These are phyloP conservation scores for Orthonychiurus folsomi DNA, from an alignment of 2,888 invertebrate species.

Conservation along the genomic window DNA sequence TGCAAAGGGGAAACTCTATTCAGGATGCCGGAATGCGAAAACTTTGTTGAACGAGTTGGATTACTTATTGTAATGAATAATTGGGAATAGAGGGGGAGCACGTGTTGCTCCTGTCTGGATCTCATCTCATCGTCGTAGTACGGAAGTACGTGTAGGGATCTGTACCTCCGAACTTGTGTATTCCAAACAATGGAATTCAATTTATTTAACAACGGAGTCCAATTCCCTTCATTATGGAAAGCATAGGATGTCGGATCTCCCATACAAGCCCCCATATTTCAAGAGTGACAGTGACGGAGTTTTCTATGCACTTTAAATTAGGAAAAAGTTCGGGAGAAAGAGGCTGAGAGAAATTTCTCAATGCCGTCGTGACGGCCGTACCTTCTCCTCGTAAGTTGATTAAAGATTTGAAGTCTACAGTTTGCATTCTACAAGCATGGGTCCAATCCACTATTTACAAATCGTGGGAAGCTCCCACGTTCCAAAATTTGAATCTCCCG, in stretches of 20 bases:
- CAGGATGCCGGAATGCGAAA: too few species aligned
- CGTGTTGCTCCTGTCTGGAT: not conserved
- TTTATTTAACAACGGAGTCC: not conserved
- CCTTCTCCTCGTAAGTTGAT: too few species aligned
- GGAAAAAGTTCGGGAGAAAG: not conserved
- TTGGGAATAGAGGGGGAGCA: not conserved
- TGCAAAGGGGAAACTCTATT: too few species aligned
- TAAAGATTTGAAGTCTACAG: too few species aligned
- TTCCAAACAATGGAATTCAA: not conserved
- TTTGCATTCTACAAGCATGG: too few species aligned
- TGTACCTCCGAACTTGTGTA: too few species aligned
- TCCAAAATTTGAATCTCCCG: too few species aligned
- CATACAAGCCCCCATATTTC: not conserved
- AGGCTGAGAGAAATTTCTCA: not conserved
- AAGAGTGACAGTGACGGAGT: not conserved
- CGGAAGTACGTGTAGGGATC: not conserved
- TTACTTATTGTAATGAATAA: conserved; percentile 1
- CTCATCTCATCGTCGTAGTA: not conserved
- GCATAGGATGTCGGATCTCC: not conserved
- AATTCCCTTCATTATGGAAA: too few species aligned
- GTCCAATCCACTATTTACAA: too few species aligned
- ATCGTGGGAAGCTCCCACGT: too few species aligned
- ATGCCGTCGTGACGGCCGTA: not conserved
- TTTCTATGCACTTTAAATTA: not conserved
- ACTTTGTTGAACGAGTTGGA: not conserved